A percentile compares a stretch with the other conserved stretches of the same genome.
Evolutionary conservation across 2,888 invertebrate species (phyloP).

Genomic region (Eristalis tenax): DNA sequence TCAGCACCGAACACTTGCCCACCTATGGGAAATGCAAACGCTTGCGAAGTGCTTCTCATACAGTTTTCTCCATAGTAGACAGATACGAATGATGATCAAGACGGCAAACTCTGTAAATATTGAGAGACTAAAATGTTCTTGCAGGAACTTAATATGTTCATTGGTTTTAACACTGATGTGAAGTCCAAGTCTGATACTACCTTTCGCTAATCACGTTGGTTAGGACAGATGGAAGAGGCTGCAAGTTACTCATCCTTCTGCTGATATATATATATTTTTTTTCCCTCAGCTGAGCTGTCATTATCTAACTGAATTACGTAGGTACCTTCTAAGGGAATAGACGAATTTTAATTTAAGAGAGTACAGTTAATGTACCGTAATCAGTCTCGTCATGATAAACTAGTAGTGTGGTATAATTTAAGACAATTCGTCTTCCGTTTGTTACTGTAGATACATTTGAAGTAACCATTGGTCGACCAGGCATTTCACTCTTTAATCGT

Average conservation of each 20-base stretch:
- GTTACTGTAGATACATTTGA: not conserved
- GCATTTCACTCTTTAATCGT: not conserved
- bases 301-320: conserved; percentile 34
- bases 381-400: not conserved
- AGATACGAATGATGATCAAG: conserved; percentile 7
- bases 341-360: too few species aligned
- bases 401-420: not conserved
- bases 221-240: conserved; percentile 27
- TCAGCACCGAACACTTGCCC: too few species aligned
- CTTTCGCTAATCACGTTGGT: too few species aligned
- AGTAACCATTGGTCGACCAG: not conserved
- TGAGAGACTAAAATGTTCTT: conserved; percentile 23
- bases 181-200: conserved; percentile 6
- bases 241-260: not conserved
- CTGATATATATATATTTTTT: conserved; percentile 11
- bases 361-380: not conserved
- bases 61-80: conserved; percentile 8
- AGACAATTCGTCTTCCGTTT: conserved; percentile 1
- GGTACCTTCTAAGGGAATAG: conserved; percentile 32
- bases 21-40: too few species aligned
- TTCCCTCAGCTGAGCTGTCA: conserved; percentile 4
- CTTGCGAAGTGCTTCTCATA: too few species aligned
- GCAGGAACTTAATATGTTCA: conserved; percentile 4
- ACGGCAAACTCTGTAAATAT: conserved; percentile 32
- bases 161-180: conserved; percentile 2